These are phyloP conservation scores for Ophion slaviceki DNA, from an alignment of 2,888 invertebrate genomes.

Conservation along the genomic window DNA sequence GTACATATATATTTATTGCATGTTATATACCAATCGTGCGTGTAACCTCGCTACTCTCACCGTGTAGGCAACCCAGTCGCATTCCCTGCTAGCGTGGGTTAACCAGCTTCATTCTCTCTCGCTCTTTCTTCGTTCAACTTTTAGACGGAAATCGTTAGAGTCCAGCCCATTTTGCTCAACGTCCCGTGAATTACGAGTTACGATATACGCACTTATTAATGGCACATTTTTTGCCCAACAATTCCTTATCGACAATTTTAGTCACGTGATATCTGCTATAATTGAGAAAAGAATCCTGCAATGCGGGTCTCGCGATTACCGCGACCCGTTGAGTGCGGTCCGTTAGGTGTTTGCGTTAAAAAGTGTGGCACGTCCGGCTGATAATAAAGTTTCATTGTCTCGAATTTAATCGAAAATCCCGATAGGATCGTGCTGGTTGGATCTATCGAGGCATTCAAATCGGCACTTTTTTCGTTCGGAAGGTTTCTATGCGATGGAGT, in stretches of 20 bases:
- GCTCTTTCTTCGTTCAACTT: conserved; percentile 21
- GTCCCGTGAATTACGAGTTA: conserved; percentile 11
- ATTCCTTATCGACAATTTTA: neutral
- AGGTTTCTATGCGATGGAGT: too few relatives aligned
- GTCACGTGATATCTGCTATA: neutral
- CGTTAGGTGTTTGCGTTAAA: too few relatives aligned
- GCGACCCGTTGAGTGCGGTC: too few relatives aligned
- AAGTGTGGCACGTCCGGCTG: too few relatives aligned
- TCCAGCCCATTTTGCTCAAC: conserved; percentile 7
- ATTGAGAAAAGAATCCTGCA: neutral
- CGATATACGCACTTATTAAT: neutral
- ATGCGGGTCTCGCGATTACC: neutral
- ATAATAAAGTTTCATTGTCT: too few relatives aligned
- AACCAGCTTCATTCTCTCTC: conserved; percentile 43
- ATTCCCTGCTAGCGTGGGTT: conserved; percentile 54
- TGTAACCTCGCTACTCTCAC: conserved; percentile 33
- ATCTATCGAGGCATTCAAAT: too few relatives aligned
- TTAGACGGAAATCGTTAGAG: conserved; percentile 8
- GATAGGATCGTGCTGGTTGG: too few relatives aligned
- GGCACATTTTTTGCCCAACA: neutral
- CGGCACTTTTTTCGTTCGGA: too few relatives aligned
- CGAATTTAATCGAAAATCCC: too few relatives aligned
- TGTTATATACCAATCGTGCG: conserved; percentile 15
- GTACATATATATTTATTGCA: neutral
- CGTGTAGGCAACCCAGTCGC: conserved; percentile 37